A percentile compares a stretch with the other conserved stretches of the same genome.
Conservation (phyloP, 2,113 vertebrate species). For the Ophiodon elongatus region DNA sequence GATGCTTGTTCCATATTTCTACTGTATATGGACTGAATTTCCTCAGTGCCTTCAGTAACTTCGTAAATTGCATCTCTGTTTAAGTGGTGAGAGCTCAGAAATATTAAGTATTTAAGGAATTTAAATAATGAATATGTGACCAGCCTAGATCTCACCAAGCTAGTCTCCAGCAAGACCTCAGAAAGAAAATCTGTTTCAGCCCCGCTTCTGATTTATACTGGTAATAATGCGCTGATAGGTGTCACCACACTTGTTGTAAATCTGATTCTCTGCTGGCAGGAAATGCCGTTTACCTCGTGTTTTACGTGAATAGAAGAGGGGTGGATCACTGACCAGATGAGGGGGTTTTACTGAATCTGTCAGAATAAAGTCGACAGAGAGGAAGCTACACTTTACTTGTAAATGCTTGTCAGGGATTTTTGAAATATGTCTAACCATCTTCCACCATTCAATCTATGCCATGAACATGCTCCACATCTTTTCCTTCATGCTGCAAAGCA, state of each 20-base stretch:
- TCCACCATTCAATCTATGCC: neutral
- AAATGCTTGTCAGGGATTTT: constrained; percentile 20
- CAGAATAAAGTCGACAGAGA: no score
- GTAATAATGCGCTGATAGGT: constrained; percentile 2
- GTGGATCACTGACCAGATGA: constrained; percentile 40
- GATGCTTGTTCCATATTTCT: no score
- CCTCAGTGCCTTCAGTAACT: neutral
- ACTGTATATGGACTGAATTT: neutral
- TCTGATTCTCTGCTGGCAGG: constrained; percentile 7
- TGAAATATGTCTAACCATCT: neutral
- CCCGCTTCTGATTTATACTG: neutral
- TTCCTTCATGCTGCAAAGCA: constrained; percentile 4
- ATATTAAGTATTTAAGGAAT: neutral
- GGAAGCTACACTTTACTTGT: constrained; percentile 4
- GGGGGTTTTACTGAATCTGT: no score
- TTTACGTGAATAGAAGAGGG: constrained; percentile 13
- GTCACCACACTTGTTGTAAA: constrained; percentile 9
- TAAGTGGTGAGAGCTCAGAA: neutral
- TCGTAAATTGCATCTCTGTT: neutral
- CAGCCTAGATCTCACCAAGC: neutral
- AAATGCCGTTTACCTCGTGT: constrained; percentile 9
- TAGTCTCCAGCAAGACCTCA: neutral
- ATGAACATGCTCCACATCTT: neutral
- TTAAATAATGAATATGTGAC: neutral
- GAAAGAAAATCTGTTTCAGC: neutral